Percentiles rank a stretch among this genome's conserved stretches.
phyloP scores from a whole-genome alignment of 1,140 invertebrate species.

The Aricia agestis region DNA sequence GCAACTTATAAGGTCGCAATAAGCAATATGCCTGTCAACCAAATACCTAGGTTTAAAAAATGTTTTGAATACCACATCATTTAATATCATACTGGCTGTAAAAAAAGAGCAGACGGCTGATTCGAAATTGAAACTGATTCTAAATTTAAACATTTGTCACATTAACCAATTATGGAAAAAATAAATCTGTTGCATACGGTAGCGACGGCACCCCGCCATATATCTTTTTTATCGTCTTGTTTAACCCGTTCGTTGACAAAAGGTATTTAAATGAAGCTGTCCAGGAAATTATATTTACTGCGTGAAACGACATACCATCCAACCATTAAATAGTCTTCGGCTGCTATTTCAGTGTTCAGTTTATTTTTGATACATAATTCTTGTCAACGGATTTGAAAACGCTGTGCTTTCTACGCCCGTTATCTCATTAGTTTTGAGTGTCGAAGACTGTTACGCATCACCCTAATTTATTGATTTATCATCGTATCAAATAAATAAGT shows the following conservation, averaged over 20 bases:
- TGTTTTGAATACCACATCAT: too few species aligned
- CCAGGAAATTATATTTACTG: constrained; percentile 68
- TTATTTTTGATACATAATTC: constrained; percentile 16
- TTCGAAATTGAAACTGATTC: constrained; percentile 18
- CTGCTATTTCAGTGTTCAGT: constrained; percentile 38
- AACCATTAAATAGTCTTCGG: constrained; percentile 54
- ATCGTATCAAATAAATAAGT: neutral
- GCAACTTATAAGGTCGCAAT: too few species aligned
- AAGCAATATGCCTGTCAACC: too few species aligned
- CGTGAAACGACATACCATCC: constrained; percentile 49
- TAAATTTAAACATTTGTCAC: constrained; percentile 70
- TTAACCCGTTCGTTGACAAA: constrained; percentile 76
- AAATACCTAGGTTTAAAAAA: too few species aligned
- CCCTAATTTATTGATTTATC: too few species aligned
- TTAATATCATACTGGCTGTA: too few species aligned
- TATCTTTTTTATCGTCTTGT: constrained; percentile 72
- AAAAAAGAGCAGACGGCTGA: neutral
- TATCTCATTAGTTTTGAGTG: neutral
- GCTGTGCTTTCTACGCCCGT: neutral
- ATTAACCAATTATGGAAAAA: constrained; percentile 60
- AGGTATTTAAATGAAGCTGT: constrained; percentile 76
- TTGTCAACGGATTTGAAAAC: constrained; percentile 6
- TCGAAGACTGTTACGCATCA: too few species aligned
- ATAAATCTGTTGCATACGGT: constrained; percentile 42
- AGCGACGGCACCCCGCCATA: constrained; percentile 55